phyloP scores from a whole-genome alignment of 2,888 invertebrate genomes.

The Latrodectus elegans region DNA sequence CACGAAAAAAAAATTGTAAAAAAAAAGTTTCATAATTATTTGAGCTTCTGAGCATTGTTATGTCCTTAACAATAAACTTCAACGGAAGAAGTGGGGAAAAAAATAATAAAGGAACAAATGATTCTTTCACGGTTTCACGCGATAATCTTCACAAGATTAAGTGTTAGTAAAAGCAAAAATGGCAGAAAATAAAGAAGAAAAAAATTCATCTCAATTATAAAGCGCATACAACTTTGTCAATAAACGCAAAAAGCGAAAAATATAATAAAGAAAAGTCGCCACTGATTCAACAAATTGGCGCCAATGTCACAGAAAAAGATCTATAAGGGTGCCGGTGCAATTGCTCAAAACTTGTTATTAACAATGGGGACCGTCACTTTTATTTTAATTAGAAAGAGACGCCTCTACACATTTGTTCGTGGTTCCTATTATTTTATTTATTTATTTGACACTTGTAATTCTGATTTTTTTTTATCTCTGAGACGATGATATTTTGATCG shows the following conservation, averaged over 20 bases:
- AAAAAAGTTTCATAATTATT: constrained; percentile 42
- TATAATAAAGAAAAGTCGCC: constrained; percentile 26
- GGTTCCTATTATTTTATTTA: too few species aligned
- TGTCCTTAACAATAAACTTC: constrained; percentile 42
- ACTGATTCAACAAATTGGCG: constrained; percentile 52
- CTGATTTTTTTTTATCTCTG: too few species aligned
- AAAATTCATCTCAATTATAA: constrained; percentile 51
- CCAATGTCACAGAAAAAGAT: constrained; percentile 56
- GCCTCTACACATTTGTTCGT: too few species aligned
- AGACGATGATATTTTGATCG: too few species aligned
- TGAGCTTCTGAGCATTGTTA: constrained; percentile 44
- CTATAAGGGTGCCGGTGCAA: constrained; percentile 6
- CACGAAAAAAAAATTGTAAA: not conserved
- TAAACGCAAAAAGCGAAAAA: constrained; percentile 30
- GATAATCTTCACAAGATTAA: constrained; percentile 42
- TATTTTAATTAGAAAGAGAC: constrained; percentile 53
- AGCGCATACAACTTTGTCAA: constrained; percentile 53
- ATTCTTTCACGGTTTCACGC: constrained; percentile 48
- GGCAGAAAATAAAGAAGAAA: not conserved
- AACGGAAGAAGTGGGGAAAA: not conserved
- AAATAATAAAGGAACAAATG: constrained; percentile 12
- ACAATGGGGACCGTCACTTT: constrained; percentile 53
- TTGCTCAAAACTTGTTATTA: constrained; percentile 39
- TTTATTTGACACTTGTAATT: too few species aligned
- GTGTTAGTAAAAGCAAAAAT: not conserved